A percentile compares a stretch with the other conserved stretches of the same genome.
phyloP scores from a whole-genome alignment of 2,797 vertebrate species.

The Parauchenoglanis ngamensis region DNA sequence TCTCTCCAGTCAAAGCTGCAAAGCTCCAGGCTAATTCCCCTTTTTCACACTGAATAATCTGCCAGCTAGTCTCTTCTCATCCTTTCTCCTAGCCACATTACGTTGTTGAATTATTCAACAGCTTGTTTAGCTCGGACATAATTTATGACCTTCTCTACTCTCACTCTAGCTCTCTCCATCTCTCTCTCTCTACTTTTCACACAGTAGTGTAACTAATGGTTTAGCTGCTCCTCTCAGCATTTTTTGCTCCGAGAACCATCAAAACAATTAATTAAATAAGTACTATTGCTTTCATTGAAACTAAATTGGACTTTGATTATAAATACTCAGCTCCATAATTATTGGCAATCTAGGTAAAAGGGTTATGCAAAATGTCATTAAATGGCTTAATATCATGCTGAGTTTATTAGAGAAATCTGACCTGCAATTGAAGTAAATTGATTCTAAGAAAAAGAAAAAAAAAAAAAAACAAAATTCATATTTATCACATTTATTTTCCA shows the following conservation, averaged over 20 bases:
- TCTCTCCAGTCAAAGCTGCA: slow-evolving; percentile 37
- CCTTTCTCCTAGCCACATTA: slow-evolving; percentile 52
- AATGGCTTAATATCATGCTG: neutral
- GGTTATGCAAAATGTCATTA: neutral
- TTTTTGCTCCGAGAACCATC: neutral
- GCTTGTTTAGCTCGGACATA: slow-evolving; percentile 62
- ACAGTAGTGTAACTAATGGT: slow-evolving; percentile 58
- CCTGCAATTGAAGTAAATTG: neutral
- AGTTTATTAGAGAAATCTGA: neutral
- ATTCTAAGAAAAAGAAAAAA: no score
- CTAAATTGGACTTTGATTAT: neutral
- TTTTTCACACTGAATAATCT: slow-evolving; percentile 49
- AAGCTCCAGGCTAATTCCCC: slow-evolving; percentile 41
- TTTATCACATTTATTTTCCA: neutral
- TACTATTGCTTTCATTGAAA: neutral
- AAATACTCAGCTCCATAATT: neutral
- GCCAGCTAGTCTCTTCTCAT: slow-evolving; percentile 40
- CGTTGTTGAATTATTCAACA: slow-evolving; percentile 67
- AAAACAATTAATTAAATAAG: slow-evolving; percentile 11
- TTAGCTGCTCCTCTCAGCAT: neutral
- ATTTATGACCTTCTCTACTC: slow-evolving; percentile 58
- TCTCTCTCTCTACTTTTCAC: slow-evolving; percentile 22
- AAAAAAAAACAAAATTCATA: neutral
- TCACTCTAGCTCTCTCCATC: slow-evolving; percentile 27
- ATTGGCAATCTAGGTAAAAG: neutral